Evolutionary conservation across 2,888 invertebrate genomes (phyloP).

Genomic region (Caenorhabditis sulstoni): DNA sequence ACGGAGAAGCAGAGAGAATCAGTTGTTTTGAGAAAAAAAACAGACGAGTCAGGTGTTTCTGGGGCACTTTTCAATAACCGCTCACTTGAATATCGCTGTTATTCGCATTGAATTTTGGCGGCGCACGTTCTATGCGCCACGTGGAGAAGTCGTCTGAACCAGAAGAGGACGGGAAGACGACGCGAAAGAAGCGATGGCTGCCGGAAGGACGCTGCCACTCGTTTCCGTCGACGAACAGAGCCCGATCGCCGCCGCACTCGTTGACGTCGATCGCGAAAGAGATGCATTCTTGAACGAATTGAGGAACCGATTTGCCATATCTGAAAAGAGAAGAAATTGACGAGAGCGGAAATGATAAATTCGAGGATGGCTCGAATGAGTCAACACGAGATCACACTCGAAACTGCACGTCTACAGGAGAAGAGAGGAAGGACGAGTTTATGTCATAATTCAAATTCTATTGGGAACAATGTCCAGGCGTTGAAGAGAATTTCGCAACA

Average conservation of each 20-base stretch:
- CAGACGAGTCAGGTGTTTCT: conserved; percentile 5
- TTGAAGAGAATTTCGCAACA: conserved; percentile 9
- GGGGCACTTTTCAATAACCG: conserved; percentile 8
- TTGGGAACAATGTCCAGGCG: not conserved
- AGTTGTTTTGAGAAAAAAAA: conserved; percentile 26
- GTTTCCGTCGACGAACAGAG: conserved; percentile 56
- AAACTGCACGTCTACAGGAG: not conserved
- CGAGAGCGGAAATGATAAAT: not conserved
- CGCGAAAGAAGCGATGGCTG: conserved; percentile 31
- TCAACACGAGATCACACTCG: not conserved
- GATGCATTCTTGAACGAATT: conserved; percentile 61
- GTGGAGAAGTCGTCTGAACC: conserved; percentile 16
- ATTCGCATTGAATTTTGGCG: not conserved
- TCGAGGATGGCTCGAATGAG: too few species aligned
- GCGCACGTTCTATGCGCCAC: conserved; percentile 30
- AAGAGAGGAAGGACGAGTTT: too few species aligned
- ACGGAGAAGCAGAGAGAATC: conserved; percentile 7
- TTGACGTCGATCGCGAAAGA: conserved; percentile 61
- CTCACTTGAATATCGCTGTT: conserved; percentile 50
- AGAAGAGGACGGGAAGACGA: not conserved
- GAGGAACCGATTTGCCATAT: conserved; percentile 61
- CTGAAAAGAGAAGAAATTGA: conserved; percentile 40
- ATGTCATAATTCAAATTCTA: too few species aligned
- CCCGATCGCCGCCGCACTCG: conserved; percentile 60
- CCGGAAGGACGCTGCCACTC: conserved; percentile 65